A percentile compares a stretch with the other conserved stretches of the same genome.
Conservation (phyloP, 2,113 vertebrate genomes). For the Tyto alba region DNA sequence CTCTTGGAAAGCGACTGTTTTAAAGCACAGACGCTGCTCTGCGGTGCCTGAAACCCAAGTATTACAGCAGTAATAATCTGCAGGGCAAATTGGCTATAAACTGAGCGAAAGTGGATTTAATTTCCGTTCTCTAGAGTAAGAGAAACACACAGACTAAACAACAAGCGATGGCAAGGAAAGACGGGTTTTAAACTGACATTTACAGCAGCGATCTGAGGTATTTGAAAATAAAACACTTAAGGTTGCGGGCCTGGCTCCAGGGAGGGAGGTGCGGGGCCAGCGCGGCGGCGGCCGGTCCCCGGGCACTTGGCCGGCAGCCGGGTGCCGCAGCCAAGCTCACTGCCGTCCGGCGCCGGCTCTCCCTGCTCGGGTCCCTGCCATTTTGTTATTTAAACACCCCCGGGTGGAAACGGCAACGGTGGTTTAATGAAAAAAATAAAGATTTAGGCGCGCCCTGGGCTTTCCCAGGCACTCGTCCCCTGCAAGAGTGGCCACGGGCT, state of each 20-base stretch:
- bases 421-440: neutral
- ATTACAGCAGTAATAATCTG: neutral
- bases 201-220: neutral
- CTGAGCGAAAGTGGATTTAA: neutral
- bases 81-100: slow-evolving; percentile 2
- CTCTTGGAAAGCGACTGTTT: neutral
- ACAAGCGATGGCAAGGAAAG: neutral
- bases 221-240: neutral
- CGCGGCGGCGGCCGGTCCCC: neutral
- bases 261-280: fast-evolving
- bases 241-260: neutral
- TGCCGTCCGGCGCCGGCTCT: neutral
- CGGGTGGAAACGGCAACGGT: fast-evolving
- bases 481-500: fast-evolving
- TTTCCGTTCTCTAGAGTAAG: neutral
- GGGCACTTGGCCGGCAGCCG: neutral
- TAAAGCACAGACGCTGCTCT: neutral
- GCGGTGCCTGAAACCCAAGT: neutral
- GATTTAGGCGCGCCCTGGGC: neutral
- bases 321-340: fast-evolving
- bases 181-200: neutral
- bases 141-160: neutral
- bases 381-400: neutral
- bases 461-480: neutral
- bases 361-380: fast-evolving